Conservation (phyloP, 2,113 vertebrate species). For the Natator depressus region DNA sequence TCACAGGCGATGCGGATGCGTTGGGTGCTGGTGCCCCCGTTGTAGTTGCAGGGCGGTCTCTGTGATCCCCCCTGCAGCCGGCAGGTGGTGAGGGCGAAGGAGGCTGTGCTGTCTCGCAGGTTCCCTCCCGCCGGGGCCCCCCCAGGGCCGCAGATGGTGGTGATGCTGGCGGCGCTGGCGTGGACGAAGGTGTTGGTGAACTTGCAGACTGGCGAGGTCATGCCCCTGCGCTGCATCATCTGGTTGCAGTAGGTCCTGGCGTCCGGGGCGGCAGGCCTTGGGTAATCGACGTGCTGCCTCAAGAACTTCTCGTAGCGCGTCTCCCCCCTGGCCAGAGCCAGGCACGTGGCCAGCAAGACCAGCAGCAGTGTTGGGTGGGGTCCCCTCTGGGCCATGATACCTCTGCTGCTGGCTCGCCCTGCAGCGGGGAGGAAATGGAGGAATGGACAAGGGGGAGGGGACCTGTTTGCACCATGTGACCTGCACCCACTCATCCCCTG, state of each 20-base stretch:
- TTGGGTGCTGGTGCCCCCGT: fast-evolving
- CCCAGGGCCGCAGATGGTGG: neutral
- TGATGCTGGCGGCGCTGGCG: neutral
- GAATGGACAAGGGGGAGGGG: no score
- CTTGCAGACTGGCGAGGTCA: neutral
- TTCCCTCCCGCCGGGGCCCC: no score
- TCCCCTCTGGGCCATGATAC: no score
- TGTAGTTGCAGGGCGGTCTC: neutral
- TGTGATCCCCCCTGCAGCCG: neutral
- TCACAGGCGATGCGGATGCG: neutral
- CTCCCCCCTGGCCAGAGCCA: no score
- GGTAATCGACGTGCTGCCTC: neutral
- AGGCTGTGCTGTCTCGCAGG: neutral
- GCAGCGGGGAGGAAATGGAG: no score
- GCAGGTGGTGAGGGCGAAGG: neutral
- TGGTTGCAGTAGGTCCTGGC: neutral
- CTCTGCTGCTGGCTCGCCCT: no score
- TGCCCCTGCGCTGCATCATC: no score
- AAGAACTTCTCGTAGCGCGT: neutral
- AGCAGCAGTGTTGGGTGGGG: no score
- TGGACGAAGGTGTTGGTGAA: neutral
- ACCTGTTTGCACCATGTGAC: no score
- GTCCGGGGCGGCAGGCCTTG: neutral
- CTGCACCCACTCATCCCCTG: no score
- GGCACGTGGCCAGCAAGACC: neutral